These are phyloP conservation scores for Dicrurus megarhynchus DNA, from an alignment of 2,113 vertebrate genomes.

Conservation along the genomic window DNA sequence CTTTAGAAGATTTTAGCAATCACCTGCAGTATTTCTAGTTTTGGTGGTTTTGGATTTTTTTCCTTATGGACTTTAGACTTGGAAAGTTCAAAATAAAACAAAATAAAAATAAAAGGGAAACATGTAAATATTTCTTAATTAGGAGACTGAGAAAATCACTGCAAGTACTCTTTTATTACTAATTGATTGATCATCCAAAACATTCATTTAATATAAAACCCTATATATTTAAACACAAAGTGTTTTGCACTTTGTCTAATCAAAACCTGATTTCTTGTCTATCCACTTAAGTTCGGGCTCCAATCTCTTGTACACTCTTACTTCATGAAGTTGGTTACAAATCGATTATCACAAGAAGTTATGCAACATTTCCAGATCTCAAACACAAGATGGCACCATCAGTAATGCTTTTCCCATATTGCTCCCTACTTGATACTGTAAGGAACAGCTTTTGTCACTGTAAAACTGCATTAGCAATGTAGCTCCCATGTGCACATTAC, in stretches of 20 bases:
- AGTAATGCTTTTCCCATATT: conserved; percentile 52
- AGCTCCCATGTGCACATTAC: not conserved
- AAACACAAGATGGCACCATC: conserved; percentile 77
- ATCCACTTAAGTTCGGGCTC: not conserved
- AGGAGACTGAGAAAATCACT: not conserved
- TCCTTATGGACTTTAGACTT: not conserved
- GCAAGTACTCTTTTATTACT: not conserved
- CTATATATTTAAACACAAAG: not conserved
- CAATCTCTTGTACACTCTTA: not conserved
- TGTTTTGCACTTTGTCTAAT: too few species aligned
- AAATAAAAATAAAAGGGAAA: not conserved
- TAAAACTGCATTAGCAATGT: not conserved
- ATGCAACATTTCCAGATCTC: not conserved
- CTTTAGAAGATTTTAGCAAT: not conserved
- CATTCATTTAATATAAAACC: not conserved
- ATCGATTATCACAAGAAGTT: not conserved
- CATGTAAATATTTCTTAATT: not conserved
- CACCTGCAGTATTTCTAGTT: not conserved
- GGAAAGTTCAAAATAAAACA: not conserved
- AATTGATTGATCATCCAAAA: not conserved
- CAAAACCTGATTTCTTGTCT: not conserved
- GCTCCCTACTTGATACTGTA: not conserved
- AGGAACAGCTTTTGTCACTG: not conserved
- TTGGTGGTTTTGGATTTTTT: not conserved
- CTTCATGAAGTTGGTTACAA: not conserved